Conservation (phyloP, 2,888 invertebrate genomes). For the Enchytraeus crypticus region DNA sequence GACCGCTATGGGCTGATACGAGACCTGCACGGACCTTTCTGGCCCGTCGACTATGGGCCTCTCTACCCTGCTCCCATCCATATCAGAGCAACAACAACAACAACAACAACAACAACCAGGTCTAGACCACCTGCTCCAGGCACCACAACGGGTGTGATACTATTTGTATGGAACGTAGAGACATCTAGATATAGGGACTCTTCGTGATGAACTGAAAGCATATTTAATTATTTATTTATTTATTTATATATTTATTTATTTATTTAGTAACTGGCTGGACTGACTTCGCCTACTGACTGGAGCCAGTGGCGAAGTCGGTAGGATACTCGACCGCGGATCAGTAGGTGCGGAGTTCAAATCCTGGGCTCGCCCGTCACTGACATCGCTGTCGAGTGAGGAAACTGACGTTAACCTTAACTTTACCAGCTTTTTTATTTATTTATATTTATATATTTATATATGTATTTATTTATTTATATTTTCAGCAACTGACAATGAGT, state of each 20-base stretch:
- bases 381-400: too few species aligned
- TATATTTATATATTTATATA: background rate
- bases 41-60: conserved; percentile 43
- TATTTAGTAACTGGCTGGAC: background rate
- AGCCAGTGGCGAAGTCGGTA: too few species aligned
- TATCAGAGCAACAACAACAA: conserved; percentile 18
- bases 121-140: background rate
- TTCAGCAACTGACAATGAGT: background rate
- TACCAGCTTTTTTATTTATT: background rate
- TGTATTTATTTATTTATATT: background rate
- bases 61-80: conserved; percentile 40
- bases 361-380: too few species aligned
- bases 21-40: conserved; percentile 43
- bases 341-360: too few species aligned
- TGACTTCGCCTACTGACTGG: too few species aligned
- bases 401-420: too few species aligned
- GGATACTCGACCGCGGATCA: too few species aligned
- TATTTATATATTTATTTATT: background rate
- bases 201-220: background rate
- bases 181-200: background rate
- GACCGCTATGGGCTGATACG: conserved; percentile 42
- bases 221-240: background rate
- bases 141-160: background rate
- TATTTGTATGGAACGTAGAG: background rate
- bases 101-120: background rate